Conservation (phyloP, 2,888 invertebrate genomes). For the Punctoribates punctum region DNA sequence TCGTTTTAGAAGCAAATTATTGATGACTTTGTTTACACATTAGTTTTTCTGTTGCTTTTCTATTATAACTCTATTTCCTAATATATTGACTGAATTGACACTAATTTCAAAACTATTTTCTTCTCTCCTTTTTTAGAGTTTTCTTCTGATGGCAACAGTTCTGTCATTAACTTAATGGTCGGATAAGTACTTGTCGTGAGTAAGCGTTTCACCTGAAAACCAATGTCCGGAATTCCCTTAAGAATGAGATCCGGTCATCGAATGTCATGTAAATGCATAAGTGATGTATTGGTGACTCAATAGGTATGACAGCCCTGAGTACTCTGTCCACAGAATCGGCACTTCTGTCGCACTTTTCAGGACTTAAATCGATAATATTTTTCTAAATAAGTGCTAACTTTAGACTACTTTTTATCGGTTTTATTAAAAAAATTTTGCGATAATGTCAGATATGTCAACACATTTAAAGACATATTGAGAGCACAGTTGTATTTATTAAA, state of each 20-base stretch:
- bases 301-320: neutral
- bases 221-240: constrained; percentile 20
- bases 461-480: constrained; percentile 8
- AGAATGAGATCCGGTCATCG: constrained; percentile 5
- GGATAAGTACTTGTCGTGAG: constrained; percentile 4
- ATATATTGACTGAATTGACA: neutral
- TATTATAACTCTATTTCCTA: neutral
- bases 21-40: constrained; percentile 5
- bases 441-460: constrained; percentile 8
- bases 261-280: constrained; percentile 6
- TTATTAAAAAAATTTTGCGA: constrained; percentile 1
- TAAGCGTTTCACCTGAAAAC: neutral
- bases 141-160: neutral
- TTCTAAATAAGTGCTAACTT: neutral
- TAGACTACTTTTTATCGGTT: neutral
- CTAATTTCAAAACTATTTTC: neutral
- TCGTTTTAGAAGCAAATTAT: neutral
- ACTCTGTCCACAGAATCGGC: neutral
- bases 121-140: neutral
- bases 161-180: neutral
- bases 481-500: neutral
- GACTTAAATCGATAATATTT: too few relatives aligned
- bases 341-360: too few relatives aligned
- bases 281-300: neutral
- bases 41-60: too few relatives aligned